These are phyloP conservation scores for Apogon talboti DNA, from an alignment of 2,797 vertebrate genomes.

Conservation along the genomic window DNA sequence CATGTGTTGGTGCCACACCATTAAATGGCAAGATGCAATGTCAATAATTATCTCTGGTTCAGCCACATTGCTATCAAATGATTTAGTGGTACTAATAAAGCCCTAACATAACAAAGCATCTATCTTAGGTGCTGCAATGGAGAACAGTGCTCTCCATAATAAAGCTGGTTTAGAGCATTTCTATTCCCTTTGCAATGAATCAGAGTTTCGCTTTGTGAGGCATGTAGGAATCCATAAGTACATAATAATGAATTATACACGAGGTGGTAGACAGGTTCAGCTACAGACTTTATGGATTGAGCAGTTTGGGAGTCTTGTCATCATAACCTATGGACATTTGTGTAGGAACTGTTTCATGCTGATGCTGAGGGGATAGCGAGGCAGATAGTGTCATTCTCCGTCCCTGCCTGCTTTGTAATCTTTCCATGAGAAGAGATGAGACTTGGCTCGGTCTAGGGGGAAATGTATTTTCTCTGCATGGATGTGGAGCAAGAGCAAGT, in stretches of 20 bases:
- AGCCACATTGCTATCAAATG: conserved; percentile 53
- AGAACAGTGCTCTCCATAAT: conserved; percentile 43
- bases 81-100: conserved; percentile 65
- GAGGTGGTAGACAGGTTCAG: conserved; percentile 51
- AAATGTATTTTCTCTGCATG: conserved; percentile 60
- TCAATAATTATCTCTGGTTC: conserved; percentile 62
- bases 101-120: conserved; percentile 46
- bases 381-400: conserved; percentile 45
- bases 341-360: conserved; percentile 24
- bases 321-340: conserved; percentile 46
- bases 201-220: conserved; percentile 53
- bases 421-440: conserved; percentile 56
- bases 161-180: conserved; percentile 49
- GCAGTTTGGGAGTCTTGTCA: conserved; percentile 58
- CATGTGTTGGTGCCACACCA: conserved; percentile 43
- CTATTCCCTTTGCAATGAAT: conserved; percentile 61
- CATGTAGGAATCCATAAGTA: conserved; percentile 55
- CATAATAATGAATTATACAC: conserved; percentile 71
- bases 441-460: conserved; percentile 50
- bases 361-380: conserved; percentile 33
- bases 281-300: conserved; percentile 48
- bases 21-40: conserved; percentile 52
- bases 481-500: conserved; percentile 46
- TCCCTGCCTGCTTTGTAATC: conserved; percentile 54
- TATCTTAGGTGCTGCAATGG: conserved; percentile 28